Evolutionary conservation across 2,113 vertebrate species (phyloP).

Genomic region (Psephotus haematonotus): DNA sequence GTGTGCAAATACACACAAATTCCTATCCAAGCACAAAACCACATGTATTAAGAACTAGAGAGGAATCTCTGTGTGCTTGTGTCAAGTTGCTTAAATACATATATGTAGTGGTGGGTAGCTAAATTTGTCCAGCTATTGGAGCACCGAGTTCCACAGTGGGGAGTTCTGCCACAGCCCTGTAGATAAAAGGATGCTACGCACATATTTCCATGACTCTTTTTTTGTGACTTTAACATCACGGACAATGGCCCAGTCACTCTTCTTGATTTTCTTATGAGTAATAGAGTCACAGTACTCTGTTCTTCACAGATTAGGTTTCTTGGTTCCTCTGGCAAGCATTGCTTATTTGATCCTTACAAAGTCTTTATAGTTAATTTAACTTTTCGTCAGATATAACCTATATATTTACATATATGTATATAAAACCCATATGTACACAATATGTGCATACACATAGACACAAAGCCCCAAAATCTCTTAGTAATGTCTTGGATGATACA

Average conservation of each 20-base stretch:
- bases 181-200: neutral
- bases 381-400: neutral
- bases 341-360: neutral
- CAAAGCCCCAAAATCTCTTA: neutral
- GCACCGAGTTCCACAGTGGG: neutral
- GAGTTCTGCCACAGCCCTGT: neutral
- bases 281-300: neutral
- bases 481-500: neutral
- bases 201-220: neutral
- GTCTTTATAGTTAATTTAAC: neutral
- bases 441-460: fast-evolving
- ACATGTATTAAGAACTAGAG: neutral
- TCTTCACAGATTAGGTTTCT: neutral
- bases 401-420: too few species aligned
- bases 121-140: neutral
- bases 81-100: neutral
- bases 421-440: too few species aligned
- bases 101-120: fast-evolving
- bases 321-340: neutral
- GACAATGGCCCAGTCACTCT: neutral
- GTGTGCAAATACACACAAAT: neutral
- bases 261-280: neutral
- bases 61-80: neutral
- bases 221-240: neutral
- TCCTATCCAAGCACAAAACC: neutral